Evolutionary conservation across 1,140 invertebrate genomes (phyloP).

Genomic region (Metopolophium dirhodum): DNA sequence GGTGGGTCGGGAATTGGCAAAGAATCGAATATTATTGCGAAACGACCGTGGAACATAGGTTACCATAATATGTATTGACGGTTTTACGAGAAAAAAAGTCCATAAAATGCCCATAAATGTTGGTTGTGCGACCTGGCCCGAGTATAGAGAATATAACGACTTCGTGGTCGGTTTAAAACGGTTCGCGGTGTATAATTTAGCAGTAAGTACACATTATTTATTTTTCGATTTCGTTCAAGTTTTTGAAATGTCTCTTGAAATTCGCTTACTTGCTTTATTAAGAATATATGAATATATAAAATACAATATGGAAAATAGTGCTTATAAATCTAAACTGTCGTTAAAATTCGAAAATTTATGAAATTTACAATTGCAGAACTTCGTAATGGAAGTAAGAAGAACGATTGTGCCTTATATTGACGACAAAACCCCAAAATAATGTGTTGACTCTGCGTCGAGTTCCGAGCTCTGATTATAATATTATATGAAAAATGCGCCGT

Average conservation of each 20-base stretch:
- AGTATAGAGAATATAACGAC: background rate
- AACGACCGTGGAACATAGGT: background rate
- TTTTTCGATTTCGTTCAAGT: background rate
- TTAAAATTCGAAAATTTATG: background rate
- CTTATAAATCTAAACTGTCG: background rate
- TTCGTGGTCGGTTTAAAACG: background rate
- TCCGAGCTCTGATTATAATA: background rate
- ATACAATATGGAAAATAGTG: background rate
- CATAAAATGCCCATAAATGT: background rate
- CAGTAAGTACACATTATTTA: background rate
- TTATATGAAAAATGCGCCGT: background rate
- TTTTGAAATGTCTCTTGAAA: background rate
- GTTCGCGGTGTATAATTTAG: background rate
- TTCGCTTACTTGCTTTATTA: background rate
- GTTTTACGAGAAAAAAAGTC: background rate
- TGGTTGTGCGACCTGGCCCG: background rate
- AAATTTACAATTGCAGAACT: background rate
- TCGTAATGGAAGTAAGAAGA: background rate
- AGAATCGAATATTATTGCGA: background rate
- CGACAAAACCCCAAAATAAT: background rate
- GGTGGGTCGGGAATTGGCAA: background rate
- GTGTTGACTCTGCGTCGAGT: background rate
- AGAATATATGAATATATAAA: background rate
- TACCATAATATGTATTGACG: background rate
- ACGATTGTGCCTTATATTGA: background rate